Conservation (phyloP, 2,113 vertebrate species). For the Aplodontia rufa region DNA sequence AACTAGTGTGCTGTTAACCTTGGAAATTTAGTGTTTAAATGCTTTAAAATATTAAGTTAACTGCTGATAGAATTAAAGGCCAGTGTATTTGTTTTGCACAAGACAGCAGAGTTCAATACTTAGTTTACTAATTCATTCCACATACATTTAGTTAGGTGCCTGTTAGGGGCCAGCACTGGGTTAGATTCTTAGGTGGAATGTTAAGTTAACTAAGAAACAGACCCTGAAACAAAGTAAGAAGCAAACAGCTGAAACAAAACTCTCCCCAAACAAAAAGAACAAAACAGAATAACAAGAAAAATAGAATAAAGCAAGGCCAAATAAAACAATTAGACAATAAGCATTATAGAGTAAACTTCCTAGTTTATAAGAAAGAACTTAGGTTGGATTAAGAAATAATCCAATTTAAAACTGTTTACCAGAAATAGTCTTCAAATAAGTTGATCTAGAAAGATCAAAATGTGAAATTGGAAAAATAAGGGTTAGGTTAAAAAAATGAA, state of each 20-base stretch:
- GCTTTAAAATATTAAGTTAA: background rate
- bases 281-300: background rate
- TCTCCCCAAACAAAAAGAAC: background rate
- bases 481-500: background rate
- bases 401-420: background rate
- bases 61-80: background rate
- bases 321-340: background rate
- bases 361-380: background rate
- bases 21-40: background rate
- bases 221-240: background rate
- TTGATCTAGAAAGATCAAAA: background rate
- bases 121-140: background rate
- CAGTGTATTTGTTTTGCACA: background rate
- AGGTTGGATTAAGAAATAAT: background rate
- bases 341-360: background rate
- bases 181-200: background rate
- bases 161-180: background rate
- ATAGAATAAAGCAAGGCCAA: background rate
- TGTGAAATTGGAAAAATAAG: background rate
- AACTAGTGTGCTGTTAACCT: background rate
- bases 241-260: background rate
- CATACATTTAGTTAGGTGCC: background rate
- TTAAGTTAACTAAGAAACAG: background rate
- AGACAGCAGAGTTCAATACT: background rate
- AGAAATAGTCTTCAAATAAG: background rate